A percentile compares a stretch with the other conserved stretches of the same genome.
Conservation (phyloP, 2,797 vertebrate genomes). For the Sebastolobus altivelis region DNA sequence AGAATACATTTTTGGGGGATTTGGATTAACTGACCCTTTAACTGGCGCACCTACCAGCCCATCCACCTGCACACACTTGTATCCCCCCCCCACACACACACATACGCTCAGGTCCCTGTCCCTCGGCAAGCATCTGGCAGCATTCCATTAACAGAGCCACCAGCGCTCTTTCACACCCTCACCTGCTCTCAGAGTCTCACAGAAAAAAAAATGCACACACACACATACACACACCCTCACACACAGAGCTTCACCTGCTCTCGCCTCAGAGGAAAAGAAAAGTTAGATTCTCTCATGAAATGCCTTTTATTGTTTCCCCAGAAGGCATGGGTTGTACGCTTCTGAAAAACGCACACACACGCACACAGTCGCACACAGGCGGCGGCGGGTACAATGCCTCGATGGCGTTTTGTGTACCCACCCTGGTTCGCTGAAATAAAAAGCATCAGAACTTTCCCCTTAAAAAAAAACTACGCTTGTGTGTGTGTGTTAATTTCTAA, state of each 20-base stretch:
- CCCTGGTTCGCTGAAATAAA: slow-evolving; percentile 72
- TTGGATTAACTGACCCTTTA: slow-evolving; percentile 32
- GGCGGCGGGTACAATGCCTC: slow-evolving; percentile 70
- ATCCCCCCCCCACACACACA: slow-evolving; percentile 7
- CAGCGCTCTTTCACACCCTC: slow-evolving; percentile 59
- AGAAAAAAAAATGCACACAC: slow-evolving; percentile 11
- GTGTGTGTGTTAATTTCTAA: slow-evolving; percentile 83
- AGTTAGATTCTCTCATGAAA: slow-evolving; percentile 78
- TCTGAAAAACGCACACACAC: slow-evolving; percentile 60
- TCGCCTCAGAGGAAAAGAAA: slow-evolving; percentile 73
- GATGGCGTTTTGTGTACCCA: slow-evolving; percentile 77
- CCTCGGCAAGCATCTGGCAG: slow-evolving; percentile 63
- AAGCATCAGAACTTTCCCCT: slow-evolving; percentile 75
- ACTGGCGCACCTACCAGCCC: slow-evolving; percentile 25
- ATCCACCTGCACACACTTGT: slow-evolving; percentile 46
- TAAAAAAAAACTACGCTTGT: slow-evolving; percentile 70
- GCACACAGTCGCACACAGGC: slow-evolving; percentile 31
- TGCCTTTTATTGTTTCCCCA: slow-evolving; percentile 79
- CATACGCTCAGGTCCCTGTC: slow-evolving; percentile 49
- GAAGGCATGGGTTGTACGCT: slow-evolving; percentile 75
- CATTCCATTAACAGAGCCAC: slow-evolving; percentile 71
- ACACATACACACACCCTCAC: slow-evolving; percentile 14
- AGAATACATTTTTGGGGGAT: background rate
- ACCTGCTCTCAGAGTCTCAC: slow-evolving; percentile 65
- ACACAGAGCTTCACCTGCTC: slow-evolving; percentile 56